Conservation (phyloP, 2,113 vertebrate genomes). For the Atherinomorus stipes region DNA sequence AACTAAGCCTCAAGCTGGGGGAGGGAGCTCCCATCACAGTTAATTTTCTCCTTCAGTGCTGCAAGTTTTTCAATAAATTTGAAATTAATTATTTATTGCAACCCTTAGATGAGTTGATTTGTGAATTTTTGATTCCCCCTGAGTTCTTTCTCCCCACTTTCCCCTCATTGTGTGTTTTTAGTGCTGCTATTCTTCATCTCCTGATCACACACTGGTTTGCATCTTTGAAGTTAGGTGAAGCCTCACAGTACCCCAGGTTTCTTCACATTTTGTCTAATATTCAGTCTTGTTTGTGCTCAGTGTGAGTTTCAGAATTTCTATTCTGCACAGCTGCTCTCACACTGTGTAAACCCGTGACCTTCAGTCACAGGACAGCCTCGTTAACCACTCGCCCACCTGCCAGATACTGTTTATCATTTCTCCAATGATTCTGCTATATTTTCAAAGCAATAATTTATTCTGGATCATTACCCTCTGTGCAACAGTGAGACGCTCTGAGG, state of each 20-base stretch:
- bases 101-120: too few species aligned
- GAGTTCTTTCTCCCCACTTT: too few species aligned
- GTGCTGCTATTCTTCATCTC: background rate
- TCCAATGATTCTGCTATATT: slow-evolving; percentile 26
- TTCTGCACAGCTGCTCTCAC: slow-evolving; percentile 10
- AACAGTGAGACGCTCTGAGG: slow-evolving; percentile 18
- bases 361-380: background rate
- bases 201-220: too few species aligned
- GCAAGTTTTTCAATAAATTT: too few species aligned
- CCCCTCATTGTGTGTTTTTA: too few species aligned
- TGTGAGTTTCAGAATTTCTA: background rate
- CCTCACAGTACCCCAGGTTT: background rate
- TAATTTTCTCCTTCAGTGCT: too few species aligned
- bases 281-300: background rate
- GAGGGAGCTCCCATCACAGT: too few species aligned
- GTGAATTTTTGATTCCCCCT: too few species aligned
- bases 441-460: slow-evolving; percentile 39
- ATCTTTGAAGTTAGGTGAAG: background rate
- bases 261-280: background rate
- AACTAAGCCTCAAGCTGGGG: too few species aligned
- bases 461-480: slow-evolving; percentile 27
- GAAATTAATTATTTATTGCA: too few species aligned
- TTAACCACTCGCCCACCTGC: slow-evolving; percentile 11
- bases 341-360: slow-evolving; percentile 6
- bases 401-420: slow-evolving; percentile 23